Conservation (phyloP, 2,797 vertebrate genomes). For the Phyllotis vaccarum region DNA sequence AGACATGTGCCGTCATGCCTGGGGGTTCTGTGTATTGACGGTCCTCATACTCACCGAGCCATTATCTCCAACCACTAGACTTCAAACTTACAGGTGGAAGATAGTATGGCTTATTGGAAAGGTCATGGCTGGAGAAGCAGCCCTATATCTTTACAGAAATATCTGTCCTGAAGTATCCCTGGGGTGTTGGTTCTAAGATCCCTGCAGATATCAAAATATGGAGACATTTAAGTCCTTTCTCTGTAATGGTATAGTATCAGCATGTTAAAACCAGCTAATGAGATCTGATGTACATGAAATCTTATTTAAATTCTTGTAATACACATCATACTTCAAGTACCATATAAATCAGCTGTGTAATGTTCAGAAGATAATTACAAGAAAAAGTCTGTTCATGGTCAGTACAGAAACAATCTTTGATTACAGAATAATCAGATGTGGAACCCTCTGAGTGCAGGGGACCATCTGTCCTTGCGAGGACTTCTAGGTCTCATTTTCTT, state of each 20-base stretch:
- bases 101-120: background rate
- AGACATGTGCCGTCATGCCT: background rate
- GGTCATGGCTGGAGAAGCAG: background rate
- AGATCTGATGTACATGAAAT: background rate
- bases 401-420: background rate
- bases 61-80: background rate
- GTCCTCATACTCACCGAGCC: background rate
- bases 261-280: background rate
- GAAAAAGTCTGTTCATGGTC: background rate
- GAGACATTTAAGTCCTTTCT: background rate
- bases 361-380: conserved; percentile 1
- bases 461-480: background rate
- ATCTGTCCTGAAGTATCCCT: background rate
- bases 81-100: background rate
- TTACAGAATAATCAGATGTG: background rate
- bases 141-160: background rate
- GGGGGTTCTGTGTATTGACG: background rate
- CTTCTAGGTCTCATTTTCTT: background rate
- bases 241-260: background rate
- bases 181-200: background rate
- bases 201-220: background rate
- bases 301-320: background rate
- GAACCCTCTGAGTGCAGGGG: background rate
- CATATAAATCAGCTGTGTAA: background rate
- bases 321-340: background rate